These are phyloP conservation scores for Crioceris asparagi DNA, from an alignment of 2,888 invertebrate genomes.

Conservation along the genomic window DNA sequence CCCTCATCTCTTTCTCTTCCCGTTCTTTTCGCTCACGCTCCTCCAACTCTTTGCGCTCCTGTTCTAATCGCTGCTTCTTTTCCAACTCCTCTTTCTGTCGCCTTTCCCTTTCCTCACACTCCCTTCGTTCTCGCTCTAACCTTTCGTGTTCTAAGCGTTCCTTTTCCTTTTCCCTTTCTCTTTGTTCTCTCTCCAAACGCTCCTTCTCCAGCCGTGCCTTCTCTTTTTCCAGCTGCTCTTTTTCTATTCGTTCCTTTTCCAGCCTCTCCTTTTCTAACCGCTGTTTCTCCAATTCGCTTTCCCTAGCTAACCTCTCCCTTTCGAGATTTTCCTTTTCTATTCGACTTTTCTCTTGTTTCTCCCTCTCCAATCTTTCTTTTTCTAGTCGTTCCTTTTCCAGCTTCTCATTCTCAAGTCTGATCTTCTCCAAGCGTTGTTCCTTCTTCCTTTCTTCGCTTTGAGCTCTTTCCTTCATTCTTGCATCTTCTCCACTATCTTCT, in stretches of 20 bases:
- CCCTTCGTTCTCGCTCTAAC: constrained; percentile 29
- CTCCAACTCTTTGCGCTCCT: constrained; percentile 21
- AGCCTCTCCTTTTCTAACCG: constrained; percentile 33
- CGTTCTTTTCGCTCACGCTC: constrained; percentile 24
- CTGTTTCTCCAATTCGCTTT: constrained; percentile 33
- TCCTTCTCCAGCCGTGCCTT: constrained; percentile 37
- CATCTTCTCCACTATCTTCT: constrained; percentile 26
- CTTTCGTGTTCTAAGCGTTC: constrained; percentile 21
- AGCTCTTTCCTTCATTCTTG: constrained; percentile 29
- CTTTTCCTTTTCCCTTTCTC: constrained; percentile 16
- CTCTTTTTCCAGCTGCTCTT: constrained; percentile 30
- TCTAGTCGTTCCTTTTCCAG: constrained; percentile 33
- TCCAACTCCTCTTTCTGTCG: constrained; percentile 20
- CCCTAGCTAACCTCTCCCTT: constrained; percentile 34
- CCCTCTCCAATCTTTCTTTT: constrained; percentile 30
- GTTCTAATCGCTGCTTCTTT: constrained; percentile 31
- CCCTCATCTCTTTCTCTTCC: constrained; percentile 16
- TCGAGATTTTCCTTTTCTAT: constrained; percentile 31
- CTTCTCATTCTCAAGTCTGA: constrained; percentile 29
- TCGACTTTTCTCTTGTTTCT: constrained; percentile 37
- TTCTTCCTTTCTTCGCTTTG: constrained; percentile 35
- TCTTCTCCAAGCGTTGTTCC: constrained; percentile 35
- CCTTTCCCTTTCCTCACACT: constrained; percentile 30
- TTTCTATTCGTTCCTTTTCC: constrained; percentile 37
- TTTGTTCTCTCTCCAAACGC: constrained; percentile 28